Evolutionary conservation across 2,888 invertebrate genomes (phyloP).

Genomic region (Drosophila seclusa): DNA sequence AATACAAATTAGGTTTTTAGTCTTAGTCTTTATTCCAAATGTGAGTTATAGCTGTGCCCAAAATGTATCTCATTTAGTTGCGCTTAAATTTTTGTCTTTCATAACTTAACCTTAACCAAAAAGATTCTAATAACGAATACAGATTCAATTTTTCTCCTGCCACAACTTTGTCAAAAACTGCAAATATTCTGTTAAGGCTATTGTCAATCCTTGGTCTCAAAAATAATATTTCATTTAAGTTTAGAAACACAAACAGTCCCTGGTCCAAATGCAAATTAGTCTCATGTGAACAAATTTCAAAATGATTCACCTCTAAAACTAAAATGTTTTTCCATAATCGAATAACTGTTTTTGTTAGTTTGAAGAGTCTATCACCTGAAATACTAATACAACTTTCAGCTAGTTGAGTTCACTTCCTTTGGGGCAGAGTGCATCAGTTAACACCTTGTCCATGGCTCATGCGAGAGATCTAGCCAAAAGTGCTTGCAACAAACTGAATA

Average conservation of each 20-base stretch:
- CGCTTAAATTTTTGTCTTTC: too few species aligned
- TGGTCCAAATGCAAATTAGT: background rate
- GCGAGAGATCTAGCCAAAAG: background rate
- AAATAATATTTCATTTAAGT: background rate
- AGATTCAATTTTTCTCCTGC: too few species aligned
- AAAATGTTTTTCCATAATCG: background rate
- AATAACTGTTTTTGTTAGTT: background rate
- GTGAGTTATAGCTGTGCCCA: too few species aligned
- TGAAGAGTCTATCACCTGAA: background rate
- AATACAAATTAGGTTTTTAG: too few species aligned
- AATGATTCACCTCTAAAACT: background rate
- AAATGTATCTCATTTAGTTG: too few species aligned
- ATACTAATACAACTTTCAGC: background rate
- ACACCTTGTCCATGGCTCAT: background rate
- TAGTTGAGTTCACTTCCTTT: background rate
- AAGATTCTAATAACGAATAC: too few species aligned
- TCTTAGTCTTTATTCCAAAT: too few species aligned
- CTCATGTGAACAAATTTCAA: background rate
- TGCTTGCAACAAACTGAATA: conserved; percentile 11
- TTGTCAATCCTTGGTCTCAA: background rate
- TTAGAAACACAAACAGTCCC: background rate
- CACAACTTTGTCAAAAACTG: too few species aligned
- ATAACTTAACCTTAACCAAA: too few species aligned
- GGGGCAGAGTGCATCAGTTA: background rate
- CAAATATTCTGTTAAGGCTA: background rate